Base-by-base conservation (phyloP, 2,113 vertebrate genomes). In the Peromyscus polionotus region DNA sequence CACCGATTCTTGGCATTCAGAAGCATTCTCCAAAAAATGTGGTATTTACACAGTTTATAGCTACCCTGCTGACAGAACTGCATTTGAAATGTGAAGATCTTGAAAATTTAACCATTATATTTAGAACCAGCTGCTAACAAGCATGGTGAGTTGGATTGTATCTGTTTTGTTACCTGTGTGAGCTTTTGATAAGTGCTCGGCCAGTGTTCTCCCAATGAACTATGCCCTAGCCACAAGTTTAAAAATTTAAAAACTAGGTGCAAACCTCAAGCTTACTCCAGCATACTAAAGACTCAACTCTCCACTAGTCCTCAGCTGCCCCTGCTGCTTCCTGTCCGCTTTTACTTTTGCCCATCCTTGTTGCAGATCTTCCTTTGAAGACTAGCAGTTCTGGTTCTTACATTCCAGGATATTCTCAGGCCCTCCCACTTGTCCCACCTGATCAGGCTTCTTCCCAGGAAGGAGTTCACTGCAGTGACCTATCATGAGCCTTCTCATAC, bases 51-150 rank as follows among this genome's bases (percentile, higher is more conserved):
- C 98, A 99, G 86, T 99, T 99, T 96, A 93, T 99, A 91, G 94
- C 98, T 48, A 99, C 98, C 0, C 79, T 99, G 75, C 97, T 99
- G 79, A 97, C 98, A 98, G 99, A 99, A 97, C 85, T 99, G 57
- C 98, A 98, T 96, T 98, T 99, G 79, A 98, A 94, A 90, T 97
- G 88, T 39, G 98, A 99, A 98, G 99, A 99, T 92, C 97, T 99
- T 85, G 98, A 98, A 96, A 98, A 96, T 86, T 97, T 99, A 97
- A 99, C 98, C 91, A 95, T 93, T 88, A 96, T 98, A 96, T 99
- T 99, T 97, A 98, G 67, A 98, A 98, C 80, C 24, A 96, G 88
- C 85, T 95, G 75, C 97, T 81, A 94, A 14, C 75, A 73, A 90
- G 65, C 97, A 28, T 91, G 98, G 98, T 99, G 54, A 98, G 97